Evolutionary conservation across 2,888 invertebrate species (phyloP).

Genomic region (Busseola fusca): DNA sequence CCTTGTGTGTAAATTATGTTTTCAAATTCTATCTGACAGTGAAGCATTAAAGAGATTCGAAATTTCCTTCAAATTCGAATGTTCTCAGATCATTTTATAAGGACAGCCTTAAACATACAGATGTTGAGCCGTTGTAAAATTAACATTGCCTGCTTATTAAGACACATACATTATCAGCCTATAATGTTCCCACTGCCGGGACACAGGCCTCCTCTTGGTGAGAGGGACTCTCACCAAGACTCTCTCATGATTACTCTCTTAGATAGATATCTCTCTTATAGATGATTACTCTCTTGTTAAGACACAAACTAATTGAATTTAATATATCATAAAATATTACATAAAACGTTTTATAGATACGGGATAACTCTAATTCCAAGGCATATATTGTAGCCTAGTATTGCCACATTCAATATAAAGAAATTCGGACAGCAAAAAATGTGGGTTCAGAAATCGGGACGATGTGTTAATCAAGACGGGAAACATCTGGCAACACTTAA

Average conservation of each 20-base stretch:
- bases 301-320: constrained; percentile 1
- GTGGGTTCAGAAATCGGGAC: constrained; percentile 45
- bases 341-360: constrained; percentile 21
- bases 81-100: neutral
- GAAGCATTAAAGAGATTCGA: neutral
- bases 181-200: too few species aligned
- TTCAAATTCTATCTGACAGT: constrained; percentile 10
- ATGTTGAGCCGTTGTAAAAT: neutral
- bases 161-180: neutral
- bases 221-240: too few species aligned
- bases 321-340: constrained; percentile 15
- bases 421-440: constrained; percentile 43
- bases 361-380: constrained; percentile 5
- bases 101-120: too few species aligned
- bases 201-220: too few species aligned
- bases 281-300: too few species aligned
- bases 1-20: neutral
- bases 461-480: constrained; percentile 55
- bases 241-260: too few species aligned
- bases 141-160: neutral
- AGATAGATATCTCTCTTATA: too few species aligned
- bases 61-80: neutral
- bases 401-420: constrained; percentile 44
- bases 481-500: constrained; percentile 59
- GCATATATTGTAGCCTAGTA: constrained; percentile 26